phyloP scores from a whole-genome alignment of 1,140 invertebrate species.

The Ganaspis sp. region DNA sequence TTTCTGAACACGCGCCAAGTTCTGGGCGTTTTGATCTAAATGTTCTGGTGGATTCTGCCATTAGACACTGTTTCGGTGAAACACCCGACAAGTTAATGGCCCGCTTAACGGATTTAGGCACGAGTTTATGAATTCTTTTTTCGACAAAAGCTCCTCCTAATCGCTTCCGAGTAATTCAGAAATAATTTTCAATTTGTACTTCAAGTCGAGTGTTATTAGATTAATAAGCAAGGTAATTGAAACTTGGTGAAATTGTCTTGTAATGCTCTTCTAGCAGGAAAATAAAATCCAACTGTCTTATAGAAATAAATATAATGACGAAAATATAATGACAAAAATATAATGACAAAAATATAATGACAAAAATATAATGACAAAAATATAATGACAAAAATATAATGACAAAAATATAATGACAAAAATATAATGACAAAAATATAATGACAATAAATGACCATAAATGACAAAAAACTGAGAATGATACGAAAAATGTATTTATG shows the following conservation, averaged over 20 bases:
- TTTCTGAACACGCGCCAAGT: background rate
- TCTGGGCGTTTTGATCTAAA: constrained; percentile 16
- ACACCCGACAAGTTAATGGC: constrained; percentile 65
- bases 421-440: no score
- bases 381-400: no score
- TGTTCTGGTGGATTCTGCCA: constrained; percentile 47
- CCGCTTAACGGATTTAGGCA: constrained; percentile 61
- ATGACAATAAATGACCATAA: no score
- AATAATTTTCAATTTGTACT: constrained; percentile 4
- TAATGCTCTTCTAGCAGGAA: no score
- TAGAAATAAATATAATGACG: no score
- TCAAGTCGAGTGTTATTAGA: background rate
- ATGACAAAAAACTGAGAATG: no score
- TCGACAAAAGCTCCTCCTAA: constrained; percentile 18
- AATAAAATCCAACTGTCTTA: no score
- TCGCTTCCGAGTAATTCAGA: constrained; percentile 44
- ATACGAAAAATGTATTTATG: no score
- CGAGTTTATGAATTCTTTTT: constrained; percentile 41
- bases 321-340: no score
- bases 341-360: no score
- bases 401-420: no score
- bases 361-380: no score
- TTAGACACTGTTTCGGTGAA: constrained; percentile 59
- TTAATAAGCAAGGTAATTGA: background rate
- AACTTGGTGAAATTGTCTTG: background rate